phyloP scores from a whole-genome alignment of 2,888 invertebrate genomes.

The Polyommatus icarus region DNA sequence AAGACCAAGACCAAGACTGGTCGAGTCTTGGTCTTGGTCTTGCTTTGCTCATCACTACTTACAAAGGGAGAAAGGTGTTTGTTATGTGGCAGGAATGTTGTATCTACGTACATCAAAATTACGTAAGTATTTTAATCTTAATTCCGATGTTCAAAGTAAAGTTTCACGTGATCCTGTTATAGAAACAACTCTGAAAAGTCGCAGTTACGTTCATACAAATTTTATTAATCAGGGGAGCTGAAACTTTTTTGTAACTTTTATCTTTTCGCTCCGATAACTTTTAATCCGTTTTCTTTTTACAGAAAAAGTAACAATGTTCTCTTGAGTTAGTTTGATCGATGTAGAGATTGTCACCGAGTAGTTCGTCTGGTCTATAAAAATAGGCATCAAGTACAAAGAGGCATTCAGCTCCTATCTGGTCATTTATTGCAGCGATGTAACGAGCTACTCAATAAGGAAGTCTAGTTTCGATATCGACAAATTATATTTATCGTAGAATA shows the following conservation, averaged over 20 bases:
- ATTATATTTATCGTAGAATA: no score
- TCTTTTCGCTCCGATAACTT: not conserved
- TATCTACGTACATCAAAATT: not conserved
- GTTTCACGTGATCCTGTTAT: not conserved
- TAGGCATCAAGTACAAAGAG: conserved; percentile 72
- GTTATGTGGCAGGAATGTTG: no score
- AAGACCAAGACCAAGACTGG: no score
- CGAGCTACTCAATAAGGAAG: conserved; percentile 58
- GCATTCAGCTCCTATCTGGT: conserved; percentile 75
- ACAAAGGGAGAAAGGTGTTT: no score
- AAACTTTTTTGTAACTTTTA: not conserved
- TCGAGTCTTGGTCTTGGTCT: no score
- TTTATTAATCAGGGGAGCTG: conserved; percentile 21
- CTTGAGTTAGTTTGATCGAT: conserved; percentile 3
- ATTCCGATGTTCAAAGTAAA: not conserved
- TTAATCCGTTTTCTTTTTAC: not conserved
- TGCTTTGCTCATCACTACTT: no score
- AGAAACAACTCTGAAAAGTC: not conserved
- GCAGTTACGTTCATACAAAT: not conserved
- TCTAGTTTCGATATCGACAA: conserved; percentile 52
- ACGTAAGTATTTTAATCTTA: not conserved
- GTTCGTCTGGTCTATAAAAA: conserved; percentile 71
- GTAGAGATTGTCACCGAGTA: conserved; percentile 45
- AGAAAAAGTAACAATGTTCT: not conserved
- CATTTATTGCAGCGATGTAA: conserved; percentile 76